A percentile compares a stretch with the other conserved stretches of the same genome.
These are phyloP conservation scores for Pempheris klunzingeri DNA, from an alignment of 2,797 vertebrate species.

Conservation along the genomic window DNA sequence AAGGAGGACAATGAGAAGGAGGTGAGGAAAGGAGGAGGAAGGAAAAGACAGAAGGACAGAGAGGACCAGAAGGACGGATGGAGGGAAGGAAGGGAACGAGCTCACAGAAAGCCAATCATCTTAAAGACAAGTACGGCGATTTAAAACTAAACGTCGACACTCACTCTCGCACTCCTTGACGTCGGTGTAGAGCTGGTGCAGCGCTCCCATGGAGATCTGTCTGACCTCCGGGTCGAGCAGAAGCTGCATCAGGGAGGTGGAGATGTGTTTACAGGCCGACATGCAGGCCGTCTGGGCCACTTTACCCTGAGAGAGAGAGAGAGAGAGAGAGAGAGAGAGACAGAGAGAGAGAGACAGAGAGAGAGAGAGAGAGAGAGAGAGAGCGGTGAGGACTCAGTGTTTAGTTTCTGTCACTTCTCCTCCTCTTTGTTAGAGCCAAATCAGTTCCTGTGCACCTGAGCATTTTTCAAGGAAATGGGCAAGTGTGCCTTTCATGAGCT, in stretches of 20 bases:
- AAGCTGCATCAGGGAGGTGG: conserved; percentile 95
- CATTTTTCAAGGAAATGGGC: too few relatives aligned
- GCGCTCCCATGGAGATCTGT: conserved; percentile 93
- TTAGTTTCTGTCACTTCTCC: too few relatives aligned
- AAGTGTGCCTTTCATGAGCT: too few relatives aligned
- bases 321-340: not conserved
- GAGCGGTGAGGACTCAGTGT: too few relatives aligned
- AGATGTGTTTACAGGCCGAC: conserved; percentile 97
- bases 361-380: not conserved
- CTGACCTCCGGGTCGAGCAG: conserved; percentile 93
- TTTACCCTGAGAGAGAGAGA: conserved; percentile 88
- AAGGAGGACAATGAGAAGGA: not conserved
- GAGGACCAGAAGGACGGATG: not conserved
- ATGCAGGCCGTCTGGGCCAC: conserved; percentile 98
- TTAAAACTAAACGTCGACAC: conserved; percentile 32
- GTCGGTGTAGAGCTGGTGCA: conserved; percentile 95
- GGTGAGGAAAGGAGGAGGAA: too few relatives aligned
- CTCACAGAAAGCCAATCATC: not conserved
- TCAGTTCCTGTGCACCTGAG: too few relatives aligned
- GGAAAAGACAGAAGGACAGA: too few relatives aligned
- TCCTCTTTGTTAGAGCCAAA: too few relatives aligned
- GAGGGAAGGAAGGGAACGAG: not conserved
- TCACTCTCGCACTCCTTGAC: conserved; percentile 95
- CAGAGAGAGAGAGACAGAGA: too few relatives aligned
- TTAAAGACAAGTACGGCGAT: too few relatives aligned